Base-by-base conservation (phyloP, 1,140 invertebrate species). In the Orussus abietinus region DNA sequence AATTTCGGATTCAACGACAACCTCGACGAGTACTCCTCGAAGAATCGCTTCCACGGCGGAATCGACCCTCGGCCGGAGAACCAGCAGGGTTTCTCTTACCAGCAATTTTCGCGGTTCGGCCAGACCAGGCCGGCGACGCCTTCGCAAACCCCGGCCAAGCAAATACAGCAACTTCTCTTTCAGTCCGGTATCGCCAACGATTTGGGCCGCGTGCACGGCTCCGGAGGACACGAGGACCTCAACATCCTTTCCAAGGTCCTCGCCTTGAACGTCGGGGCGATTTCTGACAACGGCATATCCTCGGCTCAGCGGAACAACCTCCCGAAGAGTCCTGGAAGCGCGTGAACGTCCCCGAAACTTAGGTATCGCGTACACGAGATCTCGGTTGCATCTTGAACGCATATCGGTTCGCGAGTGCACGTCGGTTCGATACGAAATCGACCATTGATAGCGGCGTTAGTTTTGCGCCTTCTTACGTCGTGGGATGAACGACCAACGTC, bases 231-330 rank as follows among this genome's bases (percentile, higher is more conserved):
- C 45, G 82, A 85, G 68, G 85, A 88, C 56, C 72, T 88, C 17
- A 86, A 86, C 59, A 85, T 89, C 46, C 84, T 89, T 11, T 84
- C 84, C 11, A 88, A 88, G 69, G 83, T 89, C 26, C 66, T 89
- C 41, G 83, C 85, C 12, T 68, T 86, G 21, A 86, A 87, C 62
- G 84, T 86, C 49, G 82, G 82, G 22, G 60, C 70, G n/a, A n/a
- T n/a, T n/a, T 1, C 42, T 36, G 13, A 15, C 34, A 9, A 19
- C 34, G 14, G 21, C 17, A 10, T 19, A 19, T 18, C 10, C 21
- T 6, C 34, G 21, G 15, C 21, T 36, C 10, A 18, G 34, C 15
- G 34, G n/a, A 17, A 19, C 34, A 25, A n/a, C 22, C n/a, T 7
- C 22, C 6, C 22, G n/a, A 25, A 25, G 22, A n/a, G 6, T 7